Evolutionary conservation across 2,113 vertebrate genomes (phyloP).

Genomic region (Dascyllus trimaculatus): DNA sequence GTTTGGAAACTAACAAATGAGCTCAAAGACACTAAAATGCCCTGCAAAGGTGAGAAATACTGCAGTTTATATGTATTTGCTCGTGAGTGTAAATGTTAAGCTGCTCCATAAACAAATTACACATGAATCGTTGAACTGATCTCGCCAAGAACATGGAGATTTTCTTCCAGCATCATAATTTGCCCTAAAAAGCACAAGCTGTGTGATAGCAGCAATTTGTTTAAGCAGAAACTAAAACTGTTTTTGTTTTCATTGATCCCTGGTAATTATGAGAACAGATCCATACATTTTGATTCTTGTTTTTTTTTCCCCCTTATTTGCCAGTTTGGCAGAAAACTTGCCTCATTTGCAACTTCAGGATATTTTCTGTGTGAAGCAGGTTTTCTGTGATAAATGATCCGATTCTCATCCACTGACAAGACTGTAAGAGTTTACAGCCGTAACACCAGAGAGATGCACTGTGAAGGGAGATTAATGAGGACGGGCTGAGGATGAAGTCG

Average conservation of each 20-base stretch:
- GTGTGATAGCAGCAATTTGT: slow-evolving; percentile 6
- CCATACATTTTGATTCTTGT: slow-evolving; percentile 23
- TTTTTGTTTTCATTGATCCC: no score
- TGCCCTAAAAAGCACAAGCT: not conserved
- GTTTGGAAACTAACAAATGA: no score
- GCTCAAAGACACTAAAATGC: no score
- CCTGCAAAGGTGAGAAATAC: no score
- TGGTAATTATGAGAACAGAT: slow-evolving; percentile 16
- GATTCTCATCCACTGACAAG: not conserved
- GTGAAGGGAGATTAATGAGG: no score
- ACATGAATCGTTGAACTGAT: not conserved
- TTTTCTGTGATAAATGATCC: not conserved
- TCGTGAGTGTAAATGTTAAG: no score
- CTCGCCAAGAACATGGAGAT: slow-evolving; percentile 21
- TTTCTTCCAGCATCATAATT: slow-evolving; percentile 24
- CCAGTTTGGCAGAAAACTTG: slow-evolving; percentile 18
- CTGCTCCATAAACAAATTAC: slow-evolving; percentile 1
- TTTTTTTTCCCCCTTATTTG: not conserved
- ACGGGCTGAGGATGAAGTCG: no score
- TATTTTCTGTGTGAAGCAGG: slow-evolving; percentile 6
- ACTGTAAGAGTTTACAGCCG: not conserved
- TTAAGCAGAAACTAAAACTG: no score
- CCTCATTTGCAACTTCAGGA: slow-evolving; percentile 2
- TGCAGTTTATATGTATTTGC: no score
- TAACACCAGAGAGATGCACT: not conserved